Evolutionary conservation across 35 echinoderm and acorn worm species (phyloP), one percentile per base, ranked within the genome.

Genomic region (Apostichopus californicus): DNA sequence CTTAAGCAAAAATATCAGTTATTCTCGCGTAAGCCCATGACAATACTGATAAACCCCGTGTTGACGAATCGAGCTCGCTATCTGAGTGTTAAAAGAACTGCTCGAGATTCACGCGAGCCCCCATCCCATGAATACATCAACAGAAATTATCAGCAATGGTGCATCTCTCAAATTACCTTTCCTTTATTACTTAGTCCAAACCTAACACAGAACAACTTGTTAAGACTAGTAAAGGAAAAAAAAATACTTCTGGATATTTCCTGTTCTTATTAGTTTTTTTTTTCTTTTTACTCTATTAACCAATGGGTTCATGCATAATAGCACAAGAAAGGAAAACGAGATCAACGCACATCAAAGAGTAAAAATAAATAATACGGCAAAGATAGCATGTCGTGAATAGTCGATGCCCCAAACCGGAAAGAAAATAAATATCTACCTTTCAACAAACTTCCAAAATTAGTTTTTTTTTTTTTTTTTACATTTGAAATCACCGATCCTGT

Each of bases 51-150:
- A n/a, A 85, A 59, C 52, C 81, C 81, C 17, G 13, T 63, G 57
- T 59, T 85, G 81, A 85, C 81, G 54, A 85, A 55, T 21, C 21
- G 23, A 57, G 21, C 18, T 13, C 20, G 81, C 6, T 55, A 85
- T 55, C 81, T 58, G 55, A 85, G 81, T 85, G 81, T 85, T 55
- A 85, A 85, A n/a, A 46, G 34, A 21, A n/a, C 21, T 58, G 81
- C 55, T 59, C 54, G 23, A 85, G 81, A 85, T 85, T 85, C 81
- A 56, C 81, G 58, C 81, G 58, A 85, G 81, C 81, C 81, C 81
- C 81, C 81, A 85, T 85, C 81, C 81, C 81, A 85, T 85, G 81
- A 85, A 85, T 85, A 85, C 54, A 85, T 85, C 81, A 85, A 17
- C 55, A 85, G 56, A 85, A 85, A 58, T 85, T 59, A 58, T 13